Conservation (phyloP, 2,888 invertebrate genomes). For the Drosophila subquinaria region DNA sequence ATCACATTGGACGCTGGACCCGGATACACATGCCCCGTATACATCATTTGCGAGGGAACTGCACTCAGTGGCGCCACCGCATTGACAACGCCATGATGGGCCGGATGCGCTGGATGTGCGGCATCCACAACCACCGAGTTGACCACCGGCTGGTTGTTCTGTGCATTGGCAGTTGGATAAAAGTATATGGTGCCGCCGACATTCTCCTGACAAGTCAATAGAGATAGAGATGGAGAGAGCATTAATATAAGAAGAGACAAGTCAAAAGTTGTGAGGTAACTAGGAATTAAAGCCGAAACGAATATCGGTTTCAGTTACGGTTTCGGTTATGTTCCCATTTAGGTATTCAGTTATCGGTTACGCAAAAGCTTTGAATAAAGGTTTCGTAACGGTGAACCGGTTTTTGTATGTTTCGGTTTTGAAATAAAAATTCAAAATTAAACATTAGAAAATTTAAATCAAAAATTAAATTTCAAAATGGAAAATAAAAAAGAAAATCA, state of each 20-base stretch:
- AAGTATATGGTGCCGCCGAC: conserved; percentile 98
- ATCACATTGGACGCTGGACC: conserved; percentile 85
- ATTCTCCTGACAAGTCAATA: conserved; percentile 89
- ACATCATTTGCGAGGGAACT: conserved; percentile 80
- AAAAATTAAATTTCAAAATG: no score
- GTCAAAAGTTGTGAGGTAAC: no score
- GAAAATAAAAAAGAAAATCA: no score
- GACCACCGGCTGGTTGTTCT: conserved; percentile 82
- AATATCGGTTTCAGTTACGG: no score
- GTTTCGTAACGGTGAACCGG: no score
- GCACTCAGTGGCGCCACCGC: conserved; percentile 76
- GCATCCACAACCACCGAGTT: conserved; percentile 80
- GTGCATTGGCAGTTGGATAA: conserved; percentile 89
- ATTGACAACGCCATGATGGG: conserved; percentile 75
- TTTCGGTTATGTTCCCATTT: no score
- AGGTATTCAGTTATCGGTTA: no score
- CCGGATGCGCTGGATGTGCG: conserved; percentile 58
- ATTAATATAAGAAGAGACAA: background rate
- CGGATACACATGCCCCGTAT: conserved; percentile 85
- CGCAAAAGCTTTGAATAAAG: no score
- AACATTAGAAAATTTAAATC: no score
- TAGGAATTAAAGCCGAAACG: no score
- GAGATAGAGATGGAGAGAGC: conserved; percentile 5
- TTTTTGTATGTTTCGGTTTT: no score
- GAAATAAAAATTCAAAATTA: no score